These are phyloP conservation scores for Pelmatolapia mariae DNA, from an alignment of 2,113 vertebrate species.

Conservation along the genomic window DNA sequence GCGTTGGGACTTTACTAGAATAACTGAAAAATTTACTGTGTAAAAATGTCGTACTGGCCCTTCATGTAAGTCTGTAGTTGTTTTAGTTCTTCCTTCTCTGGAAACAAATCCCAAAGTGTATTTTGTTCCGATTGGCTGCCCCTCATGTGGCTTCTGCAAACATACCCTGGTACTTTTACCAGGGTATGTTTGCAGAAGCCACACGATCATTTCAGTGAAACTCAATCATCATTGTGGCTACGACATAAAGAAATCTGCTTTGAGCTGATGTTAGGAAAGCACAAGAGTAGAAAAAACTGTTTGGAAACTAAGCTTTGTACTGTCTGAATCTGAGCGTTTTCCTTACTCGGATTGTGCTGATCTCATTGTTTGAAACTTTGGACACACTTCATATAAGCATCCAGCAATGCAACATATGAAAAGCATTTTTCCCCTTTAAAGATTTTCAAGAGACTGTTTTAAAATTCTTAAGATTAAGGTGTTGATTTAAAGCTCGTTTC, in stretches of 20 bases:
- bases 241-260: not conserved
- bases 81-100: not conserved
- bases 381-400: not conserved
- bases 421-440: not conserved
- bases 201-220: not conserved
- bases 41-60: not conserved
- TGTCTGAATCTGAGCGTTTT: accelerated
- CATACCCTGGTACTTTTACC: not conserved
- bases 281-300: not conserved
- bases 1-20: not conserved
- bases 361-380: not conserved
- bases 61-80: accelerated
- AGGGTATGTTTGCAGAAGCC: not conserved
- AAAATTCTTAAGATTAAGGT: not conserved
- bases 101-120: not conserved
- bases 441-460: not conserved
- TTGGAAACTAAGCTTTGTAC: not conserved
- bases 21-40: not conserved
- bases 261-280: not conserved
- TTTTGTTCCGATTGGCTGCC: not conserved
- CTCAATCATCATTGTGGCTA: not conserved
- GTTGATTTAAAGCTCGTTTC: not conserved
- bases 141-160: not conserved
- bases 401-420: not conserved
- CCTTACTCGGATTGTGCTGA: accelerated